Evolutionary conservation across 2,113 vertebrate species (phyloP), one percentile per base, ranked within the genome.

Genomic region (Puntigrus tetrazona): DNA sequence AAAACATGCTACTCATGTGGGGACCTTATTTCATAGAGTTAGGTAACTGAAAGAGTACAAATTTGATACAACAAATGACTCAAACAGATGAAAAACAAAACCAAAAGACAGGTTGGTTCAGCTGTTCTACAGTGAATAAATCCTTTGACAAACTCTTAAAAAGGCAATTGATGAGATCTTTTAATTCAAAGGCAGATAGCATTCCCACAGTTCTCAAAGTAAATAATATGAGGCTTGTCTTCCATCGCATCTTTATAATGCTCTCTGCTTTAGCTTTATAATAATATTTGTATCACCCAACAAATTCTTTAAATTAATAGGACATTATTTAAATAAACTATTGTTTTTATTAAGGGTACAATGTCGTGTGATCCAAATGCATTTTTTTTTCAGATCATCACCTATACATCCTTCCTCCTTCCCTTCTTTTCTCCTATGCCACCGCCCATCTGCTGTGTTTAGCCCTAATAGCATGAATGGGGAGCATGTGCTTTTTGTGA

Each of bases 371-470:
- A 43, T 18, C 34, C 34, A 25, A n/a, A n/a, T 0, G 34, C 50
- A 63, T 31, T 88, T 29, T 20, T n/a, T n/a, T n/a, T n/a, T n/a
- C n/a, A n/a, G n/a, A n/a, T n/a, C 16, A 31, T 88, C 74, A 65
- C 85, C 76, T 86, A 77, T 47, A 85, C 73, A 77, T 73, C 70
- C 87, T 22, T 34, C 38, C 7, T 50, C 16, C 47, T 18, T 16
- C 29, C 22, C 52, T 14, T 34, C n/a, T 38, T 41, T 38, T 78
- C 86, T 91, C 84, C 86, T 89, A 29, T 92, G 87, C 85, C 43
- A 25, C 86, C 59, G 83, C 91, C 91, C 91, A 93, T 93, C 92
- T 93, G 92, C 87, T 91, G 77, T 88, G 78, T 91, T 91, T 90
- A 89, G 84, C 86, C 86, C 88, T 88, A 92, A 91, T 92, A 92